Conservation (phyloP, 1,140 invertebrate species). For the Cotesia glomerata region DNA sequence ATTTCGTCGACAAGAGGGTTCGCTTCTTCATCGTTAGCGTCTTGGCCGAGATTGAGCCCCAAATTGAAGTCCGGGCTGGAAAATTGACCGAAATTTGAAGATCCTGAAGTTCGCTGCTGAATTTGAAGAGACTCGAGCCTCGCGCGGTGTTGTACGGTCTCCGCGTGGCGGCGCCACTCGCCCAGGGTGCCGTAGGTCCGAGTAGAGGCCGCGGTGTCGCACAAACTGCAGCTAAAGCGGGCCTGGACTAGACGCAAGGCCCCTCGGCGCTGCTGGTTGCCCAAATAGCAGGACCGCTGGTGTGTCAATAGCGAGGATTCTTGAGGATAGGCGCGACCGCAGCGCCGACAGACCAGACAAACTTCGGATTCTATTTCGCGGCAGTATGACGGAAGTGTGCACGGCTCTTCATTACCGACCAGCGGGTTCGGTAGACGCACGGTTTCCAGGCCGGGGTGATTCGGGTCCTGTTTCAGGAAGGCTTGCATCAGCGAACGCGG, state of each 20-base stretch:
- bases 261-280: slow-evolving; percentile 69
- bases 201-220: slow-evolving; percentile 65
- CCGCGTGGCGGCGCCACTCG: slow-evolving; percentile 74
- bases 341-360: slow-evolving; percentile 85
- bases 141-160: slow-evolving; percentile 64
- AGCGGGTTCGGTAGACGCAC: slow-evolving; percentile 63
- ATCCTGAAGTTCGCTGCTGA: slow-evolving; percentile 29
- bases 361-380: slow-evolving; percentile 76
- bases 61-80: slow-evolving; percentile 5
- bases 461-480: slow-evolving; percentile 71
- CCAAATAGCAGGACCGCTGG: slow-evolving; percentile 73
- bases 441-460: slow-evolving; percentile 71
- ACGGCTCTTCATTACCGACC: slow-evolving; percentile 51
- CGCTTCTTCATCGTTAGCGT: slow-evolving; percentile 44
- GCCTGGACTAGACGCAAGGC: slow-evolving; percentile 72
- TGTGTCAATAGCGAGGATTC: slow-evolving; percentile 76
- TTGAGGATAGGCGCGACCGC: slow-evolving; percentile 80
- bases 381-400: slow-evolving; percentile 55
- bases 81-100: slow-evolving; percentile 29
- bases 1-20: slow-evolving; percentile 76
- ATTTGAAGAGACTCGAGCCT: slow-evolving; percentile 51
- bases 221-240: slow-evolving; percentile 75
- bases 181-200: slow-evolving; percentile 64
- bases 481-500: slow-evolving; percentile 70
- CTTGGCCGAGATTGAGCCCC: slow-evolving; percentile 35